Conservation (phyloP, 2,113 vertebrate species). For the Zapus hudsonius region DNA sequence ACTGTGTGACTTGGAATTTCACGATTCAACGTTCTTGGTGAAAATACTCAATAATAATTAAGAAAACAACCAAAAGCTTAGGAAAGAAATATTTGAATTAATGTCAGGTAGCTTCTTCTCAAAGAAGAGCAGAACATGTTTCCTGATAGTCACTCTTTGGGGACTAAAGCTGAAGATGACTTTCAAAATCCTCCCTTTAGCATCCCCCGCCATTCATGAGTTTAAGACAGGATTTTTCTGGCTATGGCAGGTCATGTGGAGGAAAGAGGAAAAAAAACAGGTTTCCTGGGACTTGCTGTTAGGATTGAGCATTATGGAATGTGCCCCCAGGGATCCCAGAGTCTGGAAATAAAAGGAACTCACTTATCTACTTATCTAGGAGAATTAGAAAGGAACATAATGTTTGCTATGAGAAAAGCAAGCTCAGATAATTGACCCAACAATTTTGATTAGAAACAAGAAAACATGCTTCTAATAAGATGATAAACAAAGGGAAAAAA, state of each 20-base stretch:
- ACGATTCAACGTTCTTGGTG: constrained; percentile 57
- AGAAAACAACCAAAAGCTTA: constrained; percentile 62
- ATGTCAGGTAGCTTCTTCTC: constrained; percentile 28
- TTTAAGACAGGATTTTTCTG: not conserved
- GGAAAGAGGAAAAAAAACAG: not conserved
- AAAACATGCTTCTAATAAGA: not conserved
- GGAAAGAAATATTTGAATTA: constrained; percentile 61
- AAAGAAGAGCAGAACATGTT: not conserved
- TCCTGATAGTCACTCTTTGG: not conserved
- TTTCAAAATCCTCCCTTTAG: not conserved
- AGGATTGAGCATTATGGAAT: not conserved
- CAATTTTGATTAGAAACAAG: not conserved
- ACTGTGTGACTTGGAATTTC: constrained; percentile 69
- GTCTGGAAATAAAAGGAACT: not conserved
- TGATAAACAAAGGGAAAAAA: rapidly evolving
- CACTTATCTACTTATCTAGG: not conserved
- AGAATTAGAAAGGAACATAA: not conserved
- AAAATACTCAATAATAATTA: constrained; percentile 72
- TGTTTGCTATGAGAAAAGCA: not conserved
- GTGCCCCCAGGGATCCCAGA: not conserved
- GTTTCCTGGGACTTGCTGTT: not conserved
- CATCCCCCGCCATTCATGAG: too few species aligned
- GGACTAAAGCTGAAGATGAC: not conserved
- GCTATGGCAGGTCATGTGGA: rapidly evolving
- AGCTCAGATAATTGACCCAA: not conserved